Base-by-base conservation (phyloP, 2,113 vertebrate genomes). In the Ophthalmolycus amberensis region DNA sequence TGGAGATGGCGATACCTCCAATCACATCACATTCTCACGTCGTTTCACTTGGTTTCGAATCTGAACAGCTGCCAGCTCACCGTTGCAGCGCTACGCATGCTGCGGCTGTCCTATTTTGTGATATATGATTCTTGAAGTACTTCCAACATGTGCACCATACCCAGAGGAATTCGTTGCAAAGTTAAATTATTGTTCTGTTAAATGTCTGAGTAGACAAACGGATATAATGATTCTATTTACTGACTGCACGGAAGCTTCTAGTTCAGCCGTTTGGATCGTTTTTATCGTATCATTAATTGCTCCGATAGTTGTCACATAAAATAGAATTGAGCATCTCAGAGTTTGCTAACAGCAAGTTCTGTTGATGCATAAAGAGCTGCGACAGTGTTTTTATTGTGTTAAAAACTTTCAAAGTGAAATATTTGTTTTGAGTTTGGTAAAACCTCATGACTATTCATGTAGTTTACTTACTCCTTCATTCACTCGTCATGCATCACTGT, bases 41-140 rank as follows among this genome's bases (percentile, higher is more conserved):
- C 0, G 18, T 32, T 62, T 66, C 37, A 63, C 48, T 62, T 32
- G 44, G 5, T 80, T 84, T 5, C 20, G 46, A 20, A 65, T 44
- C 34, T 46, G 4, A 71, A 58, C 80, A 87, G 71, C 83, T 85
- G 81, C 85, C 71, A 14, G 80, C 62, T 76, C 73, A 29, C 48
- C 20, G 0, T 4, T 29, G 29, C 38, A 37, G 42, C 14, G 42
- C 18, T 34, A 46, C 71, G 63, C 59, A 48, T 70, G 78, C 27
- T 62, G 71, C 42, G 20, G 75, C 54, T 3, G 42, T 71, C 25
- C 25, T 54, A 1, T 18, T 77, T 37, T 25, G 58, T 34, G 1
- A 70, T n/a, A 75, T 40, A 16, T 32, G 62, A 46, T 58, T 64
- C 29, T 71, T 37, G 25, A 69, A 68, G 46, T 63, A 8, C 9